These are phyloP conservation scores for Heptranchias perlo DNA, from an alignment of 2,113 vertebrate genomes.

Conservation along the genomic window DNA sequence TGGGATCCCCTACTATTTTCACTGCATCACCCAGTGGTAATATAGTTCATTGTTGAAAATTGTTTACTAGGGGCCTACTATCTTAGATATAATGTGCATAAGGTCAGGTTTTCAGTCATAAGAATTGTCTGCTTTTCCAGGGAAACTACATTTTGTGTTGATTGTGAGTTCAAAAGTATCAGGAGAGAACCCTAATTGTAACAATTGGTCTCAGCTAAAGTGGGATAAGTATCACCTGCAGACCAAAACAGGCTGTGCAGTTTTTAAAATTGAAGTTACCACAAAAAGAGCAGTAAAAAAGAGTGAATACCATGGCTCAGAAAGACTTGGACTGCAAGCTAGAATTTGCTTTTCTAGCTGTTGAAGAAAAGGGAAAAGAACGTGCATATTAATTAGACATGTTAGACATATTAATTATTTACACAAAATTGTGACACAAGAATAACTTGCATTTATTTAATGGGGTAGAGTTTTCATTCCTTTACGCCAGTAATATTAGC, in stretches of 20 bases:
- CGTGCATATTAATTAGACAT: background rate
- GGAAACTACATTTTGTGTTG: background rate
- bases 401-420: background rate
- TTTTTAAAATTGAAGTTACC: background rate
- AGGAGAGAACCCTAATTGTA: background rate
- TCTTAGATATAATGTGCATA: background rate
- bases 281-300: background rate
- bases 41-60: background rate
- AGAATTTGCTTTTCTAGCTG: background rate
- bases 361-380: background rate
- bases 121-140: background rate
- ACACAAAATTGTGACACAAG: background rate
- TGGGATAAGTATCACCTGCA: background rate
- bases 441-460: background rate
- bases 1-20: background rate
- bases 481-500: too few relatives aligned
- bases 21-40: background rate
- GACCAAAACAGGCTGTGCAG: background rate
- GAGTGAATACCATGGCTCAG: background rate
- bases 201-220: background rate
- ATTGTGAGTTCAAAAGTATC: background rate
- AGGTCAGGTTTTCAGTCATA: background rate
- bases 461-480: too few relatives aligned
- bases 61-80: background rate
- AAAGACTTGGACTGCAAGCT: background rate